Base-by-base conservation (phyloP, 64 coral and sea anemone species). In the Pachyseris speciosa region DNA sequence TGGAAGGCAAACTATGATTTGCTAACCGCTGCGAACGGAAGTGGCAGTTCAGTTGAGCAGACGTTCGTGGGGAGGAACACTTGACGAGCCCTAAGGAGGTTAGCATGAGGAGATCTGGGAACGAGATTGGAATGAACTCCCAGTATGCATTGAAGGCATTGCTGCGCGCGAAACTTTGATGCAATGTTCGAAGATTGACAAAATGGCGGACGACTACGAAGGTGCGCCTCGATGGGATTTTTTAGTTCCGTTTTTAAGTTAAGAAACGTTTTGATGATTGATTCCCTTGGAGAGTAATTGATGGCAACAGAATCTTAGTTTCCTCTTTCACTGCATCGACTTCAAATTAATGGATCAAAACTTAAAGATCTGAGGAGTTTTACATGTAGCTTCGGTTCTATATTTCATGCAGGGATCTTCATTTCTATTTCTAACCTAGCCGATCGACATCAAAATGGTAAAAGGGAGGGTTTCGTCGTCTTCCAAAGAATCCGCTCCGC, bases 101-200 rank as follows among this genome's bases (percentile, higher is more conserved):
- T n/a, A n/a, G n/a, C 10, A 5, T 27, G 20, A 4, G 20, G 6
- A 25, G 22, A 25, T 61, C 58, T 61, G 58, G 58, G 58, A 53
- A 27, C 22, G 20, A 61, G 19, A 24, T 61, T 61, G 58, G 64
- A 37, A 37, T 19, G 67, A 71, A 39, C 15, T 71, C 67, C 77
- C 77, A 80, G 9, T 9, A 61, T 25, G 17, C 48, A 37, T 11
- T 60, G 34, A 3, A 36, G 53, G 51, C 32, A 27, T 38, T n/a
- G 32, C 20, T 80, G 77, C 77, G 77, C 77, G 77, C 77, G 77
- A 80, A 80, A 80, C 53, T 80, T 61, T n/a, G 51, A 80, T 80
- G 77, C 52, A 59, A 40, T 61, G 77, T 60, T 80, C 51, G 77
- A 80, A 12, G 25, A 17, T 52, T 20, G 52, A 60, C 52, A 80